Evolutionary conservation across 2,888 invertebrate species (phyloP).

Genomic region (Aporophyla lueneburgensis): DNA sequence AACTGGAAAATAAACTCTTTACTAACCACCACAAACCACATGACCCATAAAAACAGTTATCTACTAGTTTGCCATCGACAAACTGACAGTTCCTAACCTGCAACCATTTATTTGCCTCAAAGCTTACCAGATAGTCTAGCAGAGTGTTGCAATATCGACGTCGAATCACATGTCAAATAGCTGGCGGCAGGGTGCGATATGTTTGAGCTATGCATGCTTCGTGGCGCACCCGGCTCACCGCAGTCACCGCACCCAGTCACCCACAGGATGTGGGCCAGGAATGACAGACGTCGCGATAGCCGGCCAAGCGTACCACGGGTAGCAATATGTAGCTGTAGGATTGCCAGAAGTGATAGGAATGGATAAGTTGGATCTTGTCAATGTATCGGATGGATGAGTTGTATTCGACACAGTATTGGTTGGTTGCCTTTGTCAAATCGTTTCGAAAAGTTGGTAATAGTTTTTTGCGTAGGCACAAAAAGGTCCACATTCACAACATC

Average conservation of each 20-base stretch:
- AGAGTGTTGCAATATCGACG: slow-evolving; percentile 62
- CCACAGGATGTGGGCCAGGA: slow-evolving; percentile 72
- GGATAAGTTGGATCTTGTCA: background rate
- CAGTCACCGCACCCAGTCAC: slow-evolving; percentile 36
- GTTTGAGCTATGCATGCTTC: slow-evolving; percentile 62
- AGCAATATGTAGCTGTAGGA: slow-evolving; percentile 39
- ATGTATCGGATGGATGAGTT: background rate
- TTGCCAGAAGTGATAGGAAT: slow-evolving; percentile 36
- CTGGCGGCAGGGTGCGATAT: slow-evolving; percentile 61
- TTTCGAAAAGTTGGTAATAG: background rate
- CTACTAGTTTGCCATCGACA: background rate
- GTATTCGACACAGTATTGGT: background rate
- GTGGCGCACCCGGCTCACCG: slow-evolving; percentile 52
- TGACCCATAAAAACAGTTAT: background rate
- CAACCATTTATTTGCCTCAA: slow-evolving; percentile 42
- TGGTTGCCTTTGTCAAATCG: background rate
- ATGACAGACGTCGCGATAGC: slow-evolving; percentile 73
- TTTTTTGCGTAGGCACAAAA: background rate
- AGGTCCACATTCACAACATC: background rate
- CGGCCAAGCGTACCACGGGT: slow-evolving; percentile 52
- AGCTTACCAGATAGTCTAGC: slow-evolving; percentile 40
- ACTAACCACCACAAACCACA: background rate
- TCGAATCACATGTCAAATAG: slow-evolving; percentile 67
- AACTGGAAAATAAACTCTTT: background rate
- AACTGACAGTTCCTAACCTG: slow-evolving; percentile 1